Percentiles rank a stretch among this genome's conserved stretches.
phyloP scores from a whole-genome alignment of 92 coral and sea anemone genomes.

The Bergia puertoricense region DNA sequence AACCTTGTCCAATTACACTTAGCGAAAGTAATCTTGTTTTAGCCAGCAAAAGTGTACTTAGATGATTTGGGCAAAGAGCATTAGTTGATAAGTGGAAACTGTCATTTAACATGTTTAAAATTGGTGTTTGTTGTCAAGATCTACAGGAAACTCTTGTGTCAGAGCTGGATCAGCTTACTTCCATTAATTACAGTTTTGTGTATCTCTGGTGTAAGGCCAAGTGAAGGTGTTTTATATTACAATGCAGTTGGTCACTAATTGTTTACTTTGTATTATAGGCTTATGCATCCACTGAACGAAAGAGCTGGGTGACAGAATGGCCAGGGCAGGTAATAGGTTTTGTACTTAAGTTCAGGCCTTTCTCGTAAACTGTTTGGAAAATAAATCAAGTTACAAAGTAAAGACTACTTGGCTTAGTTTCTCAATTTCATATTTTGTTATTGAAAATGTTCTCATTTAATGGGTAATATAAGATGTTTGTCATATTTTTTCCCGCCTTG shows the following conservation, averaged over 20 bases:
- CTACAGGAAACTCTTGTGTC: background rate
- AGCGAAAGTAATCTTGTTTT: background rate
- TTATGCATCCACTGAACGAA: conserved; percentile 87
- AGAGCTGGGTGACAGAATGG: conserved; percentile 96
- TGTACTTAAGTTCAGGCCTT: background rate
- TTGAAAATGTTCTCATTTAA: no score
- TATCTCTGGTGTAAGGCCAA: background rate
- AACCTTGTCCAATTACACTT: background rate
- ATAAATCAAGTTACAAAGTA: background rate
- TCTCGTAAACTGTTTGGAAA: background rate
- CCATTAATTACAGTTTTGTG: no score
- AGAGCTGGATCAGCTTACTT: background rate
- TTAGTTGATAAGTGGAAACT: no score
- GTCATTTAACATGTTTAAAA: no score
- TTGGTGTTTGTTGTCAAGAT: background rate
- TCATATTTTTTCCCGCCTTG: no score
- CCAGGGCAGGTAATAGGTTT: conserved; percentile 89
- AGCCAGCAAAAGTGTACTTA: background rate
- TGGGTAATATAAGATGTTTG: no score
- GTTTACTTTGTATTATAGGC: conserved; percentile 61
- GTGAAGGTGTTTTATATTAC: background rate
- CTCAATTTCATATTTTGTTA: no score
- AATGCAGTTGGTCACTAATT: background rate
- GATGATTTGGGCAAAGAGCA: no score
- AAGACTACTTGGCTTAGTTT: no score